Conservation (phyloP, 2,113 vertebrate genomes). For the Acanthisitta chloris region DNA sequence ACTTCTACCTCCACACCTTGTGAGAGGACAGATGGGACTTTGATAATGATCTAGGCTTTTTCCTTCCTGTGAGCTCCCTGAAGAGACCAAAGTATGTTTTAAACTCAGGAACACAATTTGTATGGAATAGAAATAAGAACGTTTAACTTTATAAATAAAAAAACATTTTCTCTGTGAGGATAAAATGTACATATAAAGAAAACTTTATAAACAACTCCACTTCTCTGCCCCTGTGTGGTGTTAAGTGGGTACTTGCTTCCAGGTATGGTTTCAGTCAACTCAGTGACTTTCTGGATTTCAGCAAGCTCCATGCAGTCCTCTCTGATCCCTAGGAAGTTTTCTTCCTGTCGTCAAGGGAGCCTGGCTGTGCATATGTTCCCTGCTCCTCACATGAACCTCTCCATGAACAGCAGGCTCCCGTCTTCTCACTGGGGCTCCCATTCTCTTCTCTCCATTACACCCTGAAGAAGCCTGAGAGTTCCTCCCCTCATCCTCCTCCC, state of each 20-base stretch:
- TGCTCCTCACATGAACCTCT: neutral
- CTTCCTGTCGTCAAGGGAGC: neutral
- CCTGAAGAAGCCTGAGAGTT: neutral
- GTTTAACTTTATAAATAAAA: neutral
- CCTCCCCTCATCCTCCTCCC: slow-evolving; percentile 10
- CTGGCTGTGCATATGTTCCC: neutral
- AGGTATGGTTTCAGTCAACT: neutral
- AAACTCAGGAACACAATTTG: neutral
- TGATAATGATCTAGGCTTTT: neutral
- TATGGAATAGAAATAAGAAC: neutral
- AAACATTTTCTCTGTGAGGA: neutral
- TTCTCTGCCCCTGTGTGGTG: neutral
- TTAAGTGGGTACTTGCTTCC: neutral
- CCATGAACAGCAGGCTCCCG: slow-evolving; percentile 46
- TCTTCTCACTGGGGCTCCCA: neutral
- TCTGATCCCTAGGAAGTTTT: slow-evolving; percentile 13
- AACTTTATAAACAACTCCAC: neutral
- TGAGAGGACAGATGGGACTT: neutral
- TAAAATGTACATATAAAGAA: neutral
- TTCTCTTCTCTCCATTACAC: neutral
- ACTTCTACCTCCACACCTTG: neutral
- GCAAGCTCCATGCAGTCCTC: neutral
- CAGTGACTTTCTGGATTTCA: neutral
- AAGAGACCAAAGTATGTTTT: neutral
- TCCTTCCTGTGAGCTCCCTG: neutral